Base-by-base conservation (phyloP, 1,140 invertebrate species). In the Penaeus indicus region DNA sequence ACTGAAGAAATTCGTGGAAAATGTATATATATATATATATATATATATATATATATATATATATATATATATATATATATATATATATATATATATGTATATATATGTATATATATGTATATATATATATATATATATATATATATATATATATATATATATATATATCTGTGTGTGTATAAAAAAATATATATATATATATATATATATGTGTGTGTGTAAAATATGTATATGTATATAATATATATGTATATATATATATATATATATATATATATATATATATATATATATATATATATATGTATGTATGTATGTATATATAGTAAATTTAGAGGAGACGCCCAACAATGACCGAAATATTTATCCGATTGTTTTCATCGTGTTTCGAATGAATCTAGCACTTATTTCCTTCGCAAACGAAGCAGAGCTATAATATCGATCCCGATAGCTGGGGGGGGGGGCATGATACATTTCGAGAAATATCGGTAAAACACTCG, bases 51-150 rank as follows among this genome's bases (percentile, higher is more conserved):
- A 75, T 75, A 75, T 75, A 32, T 75, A 75, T 75, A 75, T 75
- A 11, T 75, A 32, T 32, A 75, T 75, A 75, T 75, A 75, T 75
- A 75, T 75, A 75, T 75, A 75, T 75, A 75, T 75, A 75, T 75
- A 75, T 32, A 75, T 75, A 75, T 75, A 75, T 75, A 75, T 75
- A 75, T 75, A 75, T 75, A 75, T 75, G 27, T 25, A 72, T 72
- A 72, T 72, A 25, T 8, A n/a, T 11, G 27, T 72, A 72, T 72
- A 72, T 72, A 25, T 72, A 72, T 72, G 19, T 72, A 72, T 72
- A 27, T 72, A 27, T 72, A 25, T 72, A 3, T 72, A 19, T 25
- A 27, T 72, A 3, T 72, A 27, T 72, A 19, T 25, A 27, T 72
- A 0, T 72, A 27, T 27, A 0, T 72, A 72, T 72, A 3, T 72